Evolutionary conservation across 2,888 invertebrate genomes (phyloP).

Genomic region (Lissonota sp.): DNA sequence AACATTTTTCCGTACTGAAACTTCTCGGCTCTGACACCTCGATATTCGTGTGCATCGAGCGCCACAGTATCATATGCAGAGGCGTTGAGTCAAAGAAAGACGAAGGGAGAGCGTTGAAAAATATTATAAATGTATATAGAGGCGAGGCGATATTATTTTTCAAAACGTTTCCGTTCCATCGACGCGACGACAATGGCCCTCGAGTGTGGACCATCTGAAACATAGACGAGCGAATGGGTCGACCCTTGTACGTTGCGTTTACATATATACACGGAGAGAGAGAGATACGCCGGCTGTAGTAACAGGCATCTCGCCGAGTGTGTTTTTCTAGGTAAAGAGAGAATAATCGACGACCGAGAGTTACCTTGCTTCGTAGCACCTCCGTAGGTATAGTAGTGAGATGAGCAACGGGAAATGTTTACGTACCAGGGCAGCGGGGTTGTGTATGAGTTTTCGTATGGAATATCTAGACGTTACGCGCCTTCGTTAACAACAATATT

Average conservation of each 20-base stretch:
- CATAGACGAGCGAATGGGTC: slow-evolving; percentile 58
- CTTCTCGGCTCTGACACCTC: no score
- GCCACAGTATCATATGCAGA: not conserved
- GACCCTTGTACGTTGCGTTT: not conserved
- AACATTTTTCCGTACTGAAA: no score
- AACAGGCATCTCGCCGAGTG: slow-evolving; percentile 67
- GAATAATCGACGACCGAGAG: not conserved
- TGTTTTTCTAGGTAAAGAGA: slow-evolving; percentile 67
- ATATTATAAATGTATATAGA: slow-evolving; percentile 42
- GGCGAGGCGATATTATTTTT: slow-evolving; percentile 52
- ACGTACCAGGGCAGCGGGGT: slow-evolving; percentile 2
- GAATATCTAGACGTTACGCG: slow-evolving; percentile 25
- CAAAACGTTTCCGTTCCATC: slow-evolving; percentile 52
- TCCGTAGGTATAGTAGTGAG: no score
- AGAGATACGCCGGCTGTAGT: slow-evolving; percentile 66
- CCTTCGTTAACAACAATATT: slow-evolving; percentile 58
- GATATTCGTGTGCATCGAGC: no score
- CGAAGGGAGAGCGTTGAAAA: slow-evolving; percentile 1
- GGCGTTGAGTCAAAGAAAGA: slow-evolving; percentile 8
- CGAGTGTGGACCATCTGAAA: slow-evolving; percentile 62
- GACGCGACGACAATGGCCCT: slow-evolving; percentile 51
- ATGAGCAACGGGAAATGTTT: not conserved
- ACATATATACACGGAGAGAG: not conserved
- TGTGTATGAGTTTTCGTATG: slow-evolving; percentile 28
- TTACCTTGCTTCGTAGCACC: not conserved